Percentiles rank a stretch among this genome's conserved stretches.
These are phyloP conservation scores for Sterrhoptilus dennistouni DNA, from an alignment of 2,113 vertebrate genomes.

Conservation along the genomic window DNA sequence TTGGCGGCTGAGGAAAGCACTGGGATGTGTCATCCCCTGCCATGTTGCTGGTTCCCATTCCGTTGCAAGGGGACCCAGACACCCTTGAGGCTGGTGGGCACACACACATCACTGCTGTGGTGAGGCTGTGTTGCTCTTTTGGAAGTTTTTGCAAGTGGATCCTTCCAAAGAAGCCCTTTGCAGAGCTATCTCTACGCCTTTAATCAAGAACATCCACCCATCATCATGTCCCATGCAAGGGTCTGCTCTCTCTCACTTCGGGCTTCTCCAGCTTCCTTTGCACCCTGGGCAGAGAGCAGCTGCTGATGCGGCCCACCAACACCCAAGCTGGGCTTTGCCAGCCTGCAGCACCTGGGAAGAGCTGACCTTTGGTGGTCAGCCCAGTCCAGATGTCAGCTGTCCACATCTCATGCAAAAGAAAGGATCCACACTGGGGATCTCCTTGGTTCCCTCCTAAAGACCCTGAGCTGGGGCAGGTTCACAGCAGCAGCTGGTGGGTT, in stretches of 20 bases:
- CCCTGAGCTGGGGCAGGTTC: neutral
- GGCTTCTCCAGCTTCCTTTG: neutral
- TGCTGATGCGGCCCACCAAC: neutral
- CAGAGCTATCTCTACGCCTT: neutral
- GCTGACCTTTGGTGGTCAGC: accelerated
- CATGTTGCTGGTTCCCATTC: neutral
- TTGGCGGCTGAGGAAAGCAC: neutral
- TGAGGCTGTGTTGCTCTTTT: neutral
- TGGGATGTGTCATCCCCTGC: neutral
- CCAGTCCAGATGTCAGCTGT: neutral
- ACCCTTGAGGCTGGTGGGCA: neutral
- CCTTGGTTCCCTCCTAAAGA: neutral
- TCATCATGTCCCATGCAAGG: neutral
- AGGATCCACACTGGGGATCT: neutral
- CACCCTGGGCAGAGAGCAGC: neutral
- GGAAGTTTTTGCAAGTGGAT: neutral
- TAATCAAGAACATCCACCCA: neutral
- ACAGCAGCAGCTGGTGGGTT: neutral
- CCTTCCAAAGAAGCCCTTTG: neutral
- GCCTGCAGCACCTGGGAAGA: neutral
- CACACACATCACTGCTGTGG: neutral
- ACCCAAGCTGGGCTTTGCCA: neutral
- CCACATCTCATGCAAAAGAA: neutral
- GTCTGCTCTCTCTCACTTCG: neutral
- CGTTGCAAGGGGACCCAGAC: neutral